Percentiles rank a stretch among this genome's conserved stretches.
phyloP scores from a whole-genome alignment of 2,113 vertebrate species.

The Prochilodus magdalenae region DNA sequence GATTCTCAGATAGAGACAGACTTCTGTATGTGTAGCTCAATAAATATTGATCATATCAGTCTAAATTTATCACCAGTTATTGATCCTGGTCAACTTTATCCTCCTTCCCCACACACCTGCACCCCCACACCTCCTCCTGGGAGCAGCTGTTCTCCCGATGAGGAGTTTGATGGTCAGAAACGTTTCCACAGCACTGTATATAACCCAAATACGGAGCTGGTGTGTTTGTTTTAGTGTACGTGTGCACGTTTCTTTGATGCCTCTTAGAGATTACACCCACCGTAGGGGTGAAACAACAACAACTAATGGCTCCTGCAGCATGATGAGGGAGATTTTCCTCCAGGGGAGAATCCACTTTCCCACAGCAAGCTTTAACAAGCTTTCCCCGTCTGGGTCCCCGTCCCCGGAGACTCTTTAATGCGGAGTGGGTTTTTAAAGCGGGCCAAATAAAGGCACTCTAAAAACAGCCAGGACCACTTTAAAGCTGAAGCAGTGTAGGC shows the following conservation, averaged over 20 bases:
- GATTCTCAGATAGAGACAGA: too few relatives aligned
- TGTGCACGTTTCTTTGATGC: slow-evolving; percentile 5
- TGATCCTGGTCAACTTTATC: too few relatives aligned
- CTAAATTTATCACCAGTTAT: too few relatives aligned
- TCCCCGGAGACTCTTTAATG: slow-evolving; percentile 1
- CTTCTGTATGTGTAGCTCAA: too few relatives aligned
- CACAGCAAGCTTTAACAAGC: background rate
- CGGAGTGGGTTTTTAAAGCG: background rate
- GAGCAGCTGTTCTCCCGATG: too few relatives aligned
- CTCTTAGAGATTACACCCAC: slow-evolving; percentile 30
- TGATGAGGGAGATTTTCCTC: slow-evolving; percentile 6
- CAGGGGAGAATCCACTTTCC: slow-evolving; percentile 7
- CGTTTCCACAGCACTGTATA: too few relatives aligned
- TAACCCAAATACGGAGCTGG: too few relatives aligned
- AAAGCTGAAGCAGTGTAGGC: background rate
- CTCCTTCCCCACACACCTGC: too few relatives aligned
- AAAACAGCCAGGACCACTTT: background rate
- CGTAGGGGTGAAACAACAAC: background rate
- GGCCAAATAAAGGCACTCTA: background rate
- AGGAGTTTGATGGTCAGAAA: too few relatives aligned
- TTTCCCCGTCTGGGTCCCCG: background rate
- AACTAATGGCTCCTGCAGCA: slow-evolving; percentile 2
- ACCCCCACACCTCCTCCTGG: too few relatives aligned
- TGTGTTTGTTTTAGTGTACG: background rate
- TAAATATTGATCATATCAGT: too few relatives aligned